Percentiles rank a stretch among this genome's conserved stretches.
Conservation (phyloP, 2,797 vertebrate genomes). For the Chelidonichthys spinosus region DNA sequence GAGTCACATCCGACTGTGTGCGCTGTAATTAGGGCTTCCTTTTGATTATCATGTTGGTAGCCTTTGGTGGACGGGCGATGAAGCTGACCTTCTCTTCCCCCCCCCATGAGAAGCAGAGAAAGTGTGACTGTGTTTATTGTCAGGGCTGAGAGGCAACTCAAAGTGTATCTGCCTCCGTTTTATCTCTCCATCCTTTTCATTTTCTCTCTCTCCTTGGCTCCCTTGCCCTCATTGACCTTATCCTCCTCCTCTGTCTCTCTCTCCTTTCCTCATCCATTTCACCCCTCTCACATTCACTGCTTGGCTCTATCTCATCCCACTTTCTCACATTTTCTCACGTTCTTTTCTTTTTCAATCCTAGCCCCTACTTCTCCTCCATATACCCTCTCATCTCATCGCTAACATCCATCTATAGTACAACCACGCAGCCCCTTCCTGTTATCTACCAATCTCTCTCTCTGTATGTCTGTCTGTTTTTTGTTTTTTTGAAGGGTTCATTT, state of each 20-base stretch:
- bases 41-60: slow-evolving; percentile 69
- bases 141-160: slow-evolving; percentile 27
- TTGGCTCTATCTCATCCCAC: slow-evolving; percentile 16
- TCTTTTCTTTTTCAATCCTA: slow-evolving; percentile 10
- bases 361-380: slow-evolving; percentile 14
- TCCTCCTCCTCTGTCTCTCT: not conserved
- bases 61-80: slow-evolving; percentile 51
- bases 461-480: not conserved
- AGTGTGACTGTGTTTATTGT: slow-evolving; percentile 29
- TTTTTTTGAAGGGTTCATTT: slow-evolving; percentile 26
- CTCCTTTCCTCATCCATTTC: slow-evolving; percentile 19
- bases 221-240: slow-evolving; percentile 28
- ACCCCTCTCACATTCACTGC: slow-evolving; percentile 12
- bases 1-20: slow-evolving; percentile 52
- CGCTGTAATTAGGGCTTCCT: slow-evolving; percentile 69
- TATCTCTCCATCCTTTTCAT: slow-evolving; percentile 36
- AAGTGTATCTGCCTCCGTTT: slow-evolving; percentile 31
- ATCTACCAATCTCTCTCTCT: slow-evolving; percentile 11
- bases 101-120: slow-evolving; percentile 29
- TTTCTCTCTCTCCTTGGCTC: slow-evolving; percentile 25
- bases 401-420: slow-evolving; percentile 17
- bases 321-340: slow-evolving; percentile 22
- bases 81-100: slow-evolving; percentile 69
- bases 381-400: slow-evolving; percentile 26
- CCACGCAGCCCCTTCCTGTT: slow-evolving; percentile 25